phyloP scores from a whole-genome alignment of 2,888 invertebrate genomes.

The Pseudococcus viburni region DNA sequence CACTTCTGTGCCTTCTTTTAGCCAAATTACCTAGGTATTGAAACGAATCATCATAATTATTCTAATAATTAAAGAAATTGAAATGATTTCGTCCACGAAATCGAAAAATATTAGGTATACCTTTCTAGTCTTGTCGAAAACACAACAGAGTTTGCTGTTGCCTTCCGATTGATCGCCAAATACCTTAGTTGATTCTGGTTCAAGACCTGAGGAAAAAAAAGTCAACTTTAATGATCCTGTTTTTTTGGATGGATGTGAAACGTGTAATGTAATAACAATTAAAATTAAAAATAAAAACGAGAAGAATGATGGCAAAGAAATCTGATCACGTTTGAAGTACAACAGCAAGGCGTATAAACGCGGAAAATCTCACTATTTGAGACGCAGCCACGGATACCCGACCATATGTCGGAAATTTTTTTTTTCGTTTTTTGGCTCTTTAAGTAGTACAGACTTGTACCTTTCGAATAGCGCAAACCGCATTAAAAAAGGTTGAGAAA shows the following conservation, averaged over 20 bases:
- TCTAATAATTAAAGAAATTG: background rate
- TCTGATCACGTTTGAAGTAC: background rate
- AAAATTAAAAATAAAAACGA: background rate
- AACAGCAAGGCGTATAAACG: background rate
- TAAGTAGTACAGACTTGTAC: too few relatives aligned
- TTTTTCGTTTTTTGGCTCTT: too few relatives aligned
- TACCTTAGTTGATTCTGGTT: background rate
- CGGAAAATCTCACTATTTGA: too few relatives aligned
- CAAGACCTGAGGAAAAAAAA: background rate
- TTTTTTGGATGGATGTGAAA: background rate
- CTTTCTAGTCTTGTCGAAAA: background rate
- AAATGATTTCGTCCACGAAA: background rate
- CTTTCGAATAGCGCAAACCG: too few relatives aligned
- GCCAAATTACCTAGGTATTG: conserved; percentile 9
- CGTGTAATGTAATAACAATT: too few relatives aligned
- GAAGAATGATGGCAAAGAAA: background rate
- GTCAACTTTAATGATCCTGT: background rate
- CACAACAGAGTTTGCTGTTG: background rate
- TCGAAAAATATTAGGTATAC: background rate
- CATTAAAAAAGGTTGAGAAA: too few relatives aligned
- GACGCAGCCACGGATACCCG: too few relatives aligned
- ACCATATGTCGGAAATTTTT: too few relatives aligned
- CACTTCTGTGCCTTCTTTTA: background rate
- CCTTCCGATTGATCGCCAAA: background rate
- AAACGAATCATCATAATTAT: background rate